Conservation (phyloP, 1,140 invertebrate species). For the Hesperophylax magnus region DNA sequence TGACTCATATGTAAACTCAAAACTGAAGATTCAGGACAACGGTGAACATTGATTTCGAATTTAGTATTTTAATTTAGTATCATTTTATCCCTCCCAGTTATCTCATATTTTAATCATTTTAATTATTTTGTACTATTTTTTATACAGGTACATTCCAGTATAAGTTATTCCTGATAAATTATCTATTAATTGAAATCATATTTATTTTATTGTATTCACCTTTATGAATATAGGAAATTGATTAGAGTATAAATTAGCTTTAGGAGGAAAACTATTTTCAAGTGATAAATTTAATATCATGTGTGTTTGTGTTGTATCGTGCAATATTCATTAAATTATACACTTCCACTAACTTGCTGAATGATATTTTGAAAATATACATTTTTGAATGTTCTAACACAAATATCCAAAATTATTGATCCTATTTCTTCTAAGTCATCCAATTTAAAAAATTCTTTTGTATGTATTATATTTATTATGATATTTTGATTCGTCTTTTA, state of each 20-base stretch:
- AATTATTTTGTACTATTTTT: not conserved
- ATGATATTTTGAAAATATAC: too few relatives aligned
- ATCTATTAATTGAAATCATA: slow-evolving; percentile 13
- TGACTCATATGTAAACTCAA: slow-evolving; percentile 32
- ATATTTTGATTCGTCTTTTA: not conserved
- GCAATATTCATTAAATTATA: slow-evolving; percentile 5
- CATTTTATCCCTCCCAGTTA: not conserved
- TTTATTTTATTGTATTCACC: slow-evolving; percentile 1
- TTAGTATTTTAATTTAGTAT: not conserved
- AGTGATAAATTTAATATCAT: slow-evolving; percentile 37
- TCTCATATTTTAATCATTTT: not conserved
- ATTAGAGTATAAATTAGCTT: slow-evolving; percentile 19
- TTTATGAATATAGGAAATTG: slow-evolving; percentile 1
- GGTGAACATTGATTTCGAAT: slow-evolving; percentile 26
- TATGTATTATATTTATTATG: too few relatives aligned
- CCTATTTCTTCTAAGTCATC: too few relatives aligned
- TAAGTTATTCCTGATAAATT: too few relatives aligned
- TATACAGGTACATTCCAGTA: slow-evolving; percentile 13
- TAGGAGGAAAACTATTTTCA: slow-evolving; percentile 36
- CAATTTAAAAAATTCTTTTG: too few relatives aligned
- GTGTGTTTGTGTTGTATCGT: slow-evolving; percentile 29
- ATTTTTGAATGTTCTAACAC: too few relatives aligned
- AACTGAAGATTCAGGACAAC: slow-evolving; percentile 49
- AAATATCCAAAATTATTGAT: too few relatives aligned
- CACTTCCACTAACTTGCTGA: too few relatives aligned